These are phyloP conservation scores for Mohoua ochrocephala DNA, from an alignment of 2,113 vertebrate genomes.

Conservation along the genomic window DNA sequence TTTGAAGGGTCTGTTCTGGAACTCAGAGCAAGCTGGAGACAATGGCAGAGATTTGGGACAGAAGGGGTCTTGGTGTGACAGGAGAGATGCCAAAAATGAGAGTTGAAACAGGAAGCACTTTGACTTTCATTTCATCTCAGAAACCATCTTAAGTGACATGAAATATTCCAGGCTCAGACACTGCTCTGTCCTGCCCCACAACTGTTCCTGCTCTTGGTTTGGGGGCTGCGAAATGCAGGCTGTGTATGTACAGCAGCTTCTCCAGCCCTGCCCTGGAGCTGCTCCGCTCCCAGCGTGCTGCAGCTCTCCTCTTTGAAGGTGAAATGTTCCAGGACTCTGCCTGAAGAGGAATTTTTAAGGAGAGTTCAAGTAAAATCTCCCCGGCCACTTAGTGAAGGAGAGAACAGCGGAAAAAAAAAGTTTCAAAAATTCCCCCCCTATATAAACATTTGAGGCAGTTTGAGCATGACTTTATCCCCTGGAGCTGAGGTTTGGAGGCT, in stretches of 20 bases:
- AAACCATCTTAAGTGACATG: not conserved
- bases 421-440: not conserved
- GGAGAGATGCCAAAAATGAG: not conserved
- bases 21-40: not conserved
- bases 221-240: not conserved
- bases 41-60: not conserved
- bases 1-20: not conserved
- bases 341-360: slow-evolving; percentile 29
- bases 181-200: not conserved
- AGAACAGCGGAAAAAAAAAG: not conserved
- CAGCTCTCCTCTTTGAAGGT: not conserved
- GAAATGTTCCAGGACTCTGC: slow-evolving; percentile 32
- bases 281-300: not conserved
- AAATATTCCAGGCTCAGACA: not conserved
- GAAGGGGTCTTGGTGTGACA: not conserved
- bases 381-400: not conserved
- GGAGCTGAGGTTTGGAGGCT: not conserved
- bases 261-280: not conserved
- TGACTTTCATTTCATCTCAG: not conserved
- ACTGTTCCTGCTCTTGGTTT: not conserved
- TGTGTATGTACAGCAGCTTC: not conserved
- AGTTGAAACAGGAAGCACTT: not conserved
- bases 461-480: not conserved
- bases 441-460: not conserved
- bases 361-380: slow-evolving; percentile 22